Base-by-base conservation (phyloP, 2,797 vertebrate species). In the Mormyrus proboscirostris region DNA sequence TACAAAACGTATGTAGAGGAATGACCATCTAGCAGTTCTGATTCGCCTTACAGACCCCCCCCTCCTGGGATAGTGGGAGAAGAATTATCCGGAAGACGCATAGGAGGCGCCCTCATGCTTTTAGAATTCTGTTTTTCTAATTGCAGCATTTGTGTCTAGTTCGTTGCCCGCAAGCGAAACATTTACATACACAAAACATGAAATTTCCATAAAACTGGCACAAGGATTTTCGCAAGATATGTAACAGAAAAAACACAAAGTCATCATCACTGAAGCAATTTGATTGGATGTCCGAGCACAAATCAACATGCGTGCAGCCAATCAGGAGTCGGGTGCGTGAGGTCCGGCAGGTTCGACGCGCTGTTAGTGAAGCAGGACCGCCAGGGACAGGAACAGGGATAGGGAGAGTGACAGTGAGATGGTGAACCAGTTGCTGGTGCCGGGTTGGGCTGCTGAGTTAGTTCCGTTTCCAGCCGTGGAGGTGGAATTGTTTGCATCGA, bases 401-500 rank as follows among this genome's bases (percentile, higher is more conserved):
- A n/a, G 55, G 22, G 62, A 29, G 7, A 51, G 53, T 16, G 53
- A 0, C 53, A 33, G 65, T 2, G 29, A 69, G 9, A 29, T 12
- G 25, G 10, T 4, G 25, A 33, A 12, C 65, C 65, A 69, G 65
- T 4, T 12, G 10, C 65, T 1, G 29, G 65, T 1, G 25, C 25
- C 10, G 10, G 25, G 62, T 1, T 69, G 62, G 9, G 9, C 62
- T 0, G 25, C 59, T n/a, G 22, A 65, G 22, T 10, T 0, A 62
- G 59, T 10, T 25, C 8, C 6, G 57, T 22, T 57, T 29, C 29
- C 29, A 29, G 29, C 29, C 29, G 44, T 47, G 49, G 49, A 51
- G 8, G 0, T 22, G 59, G 22, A 62, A 65, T 0, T 6, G 1
- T 0, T 0, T 51, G 12, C 0, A 8, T 22, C 8, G 8, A 25